Conservation (phyloP, 2,888 invertebrate species). For the Drosophila borborema region DNA sequence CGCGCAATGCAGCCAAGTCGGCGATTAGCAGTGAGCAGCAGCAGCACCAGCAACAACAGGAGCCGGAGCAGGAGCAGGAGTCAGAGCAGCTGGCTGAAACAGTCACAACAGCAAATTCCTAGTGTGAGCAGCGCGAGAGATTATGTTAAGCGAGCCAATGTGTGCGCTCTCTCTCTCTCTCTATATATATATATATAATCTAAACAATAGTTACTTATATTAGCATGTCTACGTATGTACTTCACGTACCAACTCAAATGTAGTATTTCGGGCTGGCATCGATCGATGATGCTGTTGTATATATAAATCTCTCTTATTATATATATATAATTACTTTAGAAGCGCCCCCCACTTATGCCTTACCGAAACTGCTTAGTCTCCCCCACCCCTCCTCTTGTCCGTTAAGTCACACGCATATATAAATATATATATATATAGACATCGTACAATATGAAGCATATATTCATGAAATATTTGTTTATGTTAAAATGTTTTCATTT, state of each 20-base stretch:
- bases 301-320: slow-evolving; percentile 6
- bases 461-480: slow-evolving; percentile 7
- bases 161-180: slow-evolving; percentile 1
- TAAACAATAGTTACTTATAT: slow-evolving; percentile 52
- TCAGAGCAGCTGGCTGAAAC: slow-evolving; percentile 17
- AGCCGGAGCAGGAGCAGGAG: not conserved
- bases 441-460: slow-evolving; percentile 4
- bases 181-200: slow-evolving; percentile 17
- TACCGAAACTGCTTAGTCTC: slow-evolving; percentile 35
- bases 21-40: slow-evolving; percentile 30
- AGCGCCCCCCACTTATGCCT: slow-evolving; percentile 30
- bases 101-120: slow-evolving; percentile 33
- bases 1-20: slow-evolving; percentile 62
- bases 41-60: not conserved
- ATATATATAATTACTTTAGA: slow-evolving; percentile 17
- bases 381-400: slow-evolving; percentile 5
- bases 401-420: not conserved
- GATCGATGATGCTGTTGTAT: slow-evolving; percentile 16
- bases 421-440: slow-evolving; percentile 6
- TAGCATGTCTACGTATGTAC: slow-evolving; percentile 29
- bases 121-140: slow-evolving; percentile 10
- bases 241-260: not conserved
- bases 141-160: not conserved
- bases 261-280: slow-evolving; percentile 13
- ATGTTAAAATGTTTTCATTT: slow-evolving; percentile 1